Evolutionary conservation across 37 sponge, comb jelly and placozoan species (phyloP).

Genomic region (Hexactinellida sp.): DNA sequence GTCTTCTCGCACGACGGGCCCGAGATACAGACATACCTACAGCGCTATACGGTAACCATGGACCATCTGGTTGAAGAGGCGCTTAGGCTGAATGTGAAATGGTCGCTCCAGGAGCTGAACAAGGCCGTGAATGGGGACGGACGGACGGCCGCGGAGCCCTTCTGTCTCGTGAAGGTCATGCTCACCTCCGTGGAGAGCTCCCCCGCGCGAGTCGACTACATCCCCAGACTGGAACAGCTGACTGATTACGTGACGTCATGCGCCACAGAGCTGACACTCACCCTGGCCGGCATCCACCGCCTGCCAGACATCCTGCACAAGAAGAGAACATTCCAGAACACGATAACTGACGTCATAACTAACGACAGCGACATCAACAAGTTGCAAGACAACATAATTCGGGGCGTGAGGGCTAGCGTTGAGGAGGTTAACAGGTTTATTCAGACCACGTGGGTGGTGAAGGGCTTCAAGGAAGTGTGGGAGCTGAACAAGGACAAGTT

Average conservation of each 20-base stretch:
- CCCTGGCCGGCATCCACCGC: constrained; percentile 47
- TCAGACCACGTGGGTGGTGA: constrained; percentile 19
- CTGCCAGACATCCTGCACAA: constrained; percentile 68
- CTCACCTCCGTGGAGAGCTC: constrained; percentile 33
- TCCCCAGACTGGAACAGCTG: constrained; percentile 54
- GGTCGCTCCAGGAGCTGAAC: constrained; percentile 86
- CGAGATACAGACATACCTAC: constrained; percentile 67
- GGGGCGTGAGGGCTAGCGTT: constrained; percentile 51
- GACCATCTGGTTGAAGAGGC: constrained; percentile 96
- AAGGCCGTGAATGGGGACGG: constrained; percentile 85
- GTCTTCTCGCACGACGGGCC: constrained; percentile 68
- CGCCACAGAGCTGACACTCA: constrained; percentile 38
- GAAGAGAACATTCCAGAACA: constrained; percentile 33
- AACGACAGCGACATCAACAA: constrained; percentile 88
- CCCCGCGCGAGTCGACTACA: constrained; percentile 53
- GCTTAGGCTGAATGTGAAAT: constrained; percentile 83
- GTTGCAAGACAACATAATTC: constrained; percentile 36
- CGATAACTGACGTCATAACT: constrained; percentile 55
- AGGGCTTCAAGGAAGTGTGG: constrained; percentile 43
- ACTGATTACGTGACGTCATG: constrained; percentile 47
- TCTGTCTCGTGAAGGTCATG: constrained; percentile 78
- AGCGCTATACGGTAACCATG: constrained; percentile 69
- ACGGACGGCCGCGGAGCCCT: constrained; percentile 72
- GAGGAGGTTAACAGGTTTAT: constrained; percentile 38
- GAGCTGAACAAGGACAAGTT: constrained; percentile 74